Evolutionary conservation across 2,113 vertebrate species (phyloP).

Genomic region (Danio rerio): GRCz12tu NC_133192.1:55993501-55994000

Average conservation of each 20-base stretch:
- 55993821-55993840: conserved; percentile 26
- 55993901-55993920: conserved; percentile 2
- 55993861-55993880: conserved; percentile 40
- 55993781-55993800: background rate
- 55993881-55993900: conserved; percentile 44
- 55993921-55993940: conserved; percentile 4
- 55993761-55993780: background rate
- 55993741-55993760: no score
- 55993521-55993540: no score
- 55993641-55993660: background rate
- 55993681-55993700: background rate
- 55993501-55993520: no score
- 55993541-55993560: no score
- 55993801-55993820: conserved; percentile 26
- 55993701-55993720: background rate
- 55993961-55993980: conserved; percentile 86
- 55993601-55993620: no score
- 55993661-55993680: background rate
- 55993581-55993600: no score
- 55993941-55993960: conserved; percentile 45
- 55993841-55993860: conserved; percentile 17
- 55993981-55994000: conserved; percentile 89
- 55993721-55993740: background rate
- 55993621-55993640: background rate
- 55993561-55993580: no score